Percentiles rank a stretch among this genome's conserved stretches.
These are phyloP conservation scores for Tokudaia muenninki DNA, from an alignment of 2,797 vertebrate species.

Conservation along the genomic window DNA sequence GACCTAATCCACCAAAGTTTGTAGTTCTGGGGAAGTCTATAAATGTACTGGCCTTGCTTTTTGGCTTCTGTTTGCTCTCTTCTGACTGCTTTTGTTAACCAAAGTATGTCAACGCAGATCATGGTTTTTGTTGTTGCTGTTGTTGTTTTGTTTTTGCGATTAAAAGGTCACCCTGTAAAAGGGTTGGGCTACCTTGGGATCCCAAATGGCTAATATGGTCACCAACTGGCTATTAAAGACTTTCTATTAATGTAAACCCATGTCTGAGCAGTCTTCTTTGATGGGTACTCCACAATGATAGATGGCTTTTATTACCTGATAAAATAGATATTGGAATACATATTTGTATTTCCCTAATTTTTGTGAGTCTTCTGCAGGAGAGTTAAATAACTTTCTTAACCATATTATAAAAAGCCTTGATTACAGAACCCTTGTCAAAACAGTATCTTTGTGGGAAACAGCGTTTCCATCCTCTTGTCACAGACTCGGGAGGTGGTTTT, in stretches of 20 bases:
- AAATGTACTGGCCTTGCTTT: neutral
- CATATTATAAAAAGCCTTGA: neutral
- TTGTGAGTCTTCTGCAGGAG: neutral
- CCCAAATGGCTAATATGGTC: neutral
- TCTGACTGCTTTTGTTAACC: neutral
- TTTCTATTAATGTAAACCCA: neutral
- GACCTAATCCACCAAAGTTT: neutral
- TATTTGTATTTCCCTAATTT: neutral
- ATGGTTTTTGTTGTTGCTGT: no score
- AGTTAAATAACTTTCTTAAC: neutral
- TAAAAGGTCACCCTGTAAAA: neutral
- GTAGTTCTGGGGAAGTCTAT: neutral
- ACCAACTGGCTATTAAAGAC: neutral
- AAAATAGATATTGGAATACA: neutral
- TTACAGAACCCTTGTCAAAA: constrained; percentile 6
- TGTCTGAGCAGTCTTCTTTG: neutral
- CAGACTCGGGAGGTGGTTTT: neutral
- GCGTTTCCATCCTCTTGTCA: neutral
- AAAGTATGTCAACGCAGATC: neutral
- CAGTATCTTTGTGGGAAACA: neutral
- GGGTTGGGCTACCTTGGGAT: neutral
- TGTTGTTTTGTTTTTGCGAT: neutral
- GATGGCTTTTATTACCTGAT: constrained; percentile 14
- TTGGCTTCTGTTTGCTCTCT: neutral
- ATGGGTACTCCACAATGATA: neutral